phyloP scores from a whole-genome alignment of 2,888 invertebrate genomes.

The Endotricha flammealis region DNA sequence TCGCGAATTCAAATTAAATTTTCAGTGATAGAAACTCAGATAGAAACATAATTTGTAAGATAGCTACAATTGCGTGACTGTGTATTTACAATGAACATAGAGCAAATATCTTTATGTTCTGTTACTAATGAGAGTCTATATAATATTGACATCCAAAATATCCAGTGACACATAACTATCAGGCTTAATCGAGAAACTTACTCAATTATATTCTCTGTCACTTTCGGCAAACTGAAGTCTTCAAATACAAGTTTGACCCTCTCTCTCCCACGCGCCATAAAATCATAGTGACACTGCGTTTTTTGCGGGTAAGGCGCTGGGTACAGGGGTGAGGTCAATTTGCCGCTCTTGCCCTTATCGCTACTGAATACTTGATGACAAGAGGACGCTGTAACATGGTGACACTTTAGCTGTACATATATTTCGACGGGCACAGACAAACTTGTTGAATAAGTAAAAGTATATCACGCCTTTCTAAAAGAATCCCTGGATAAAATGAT shows the following conservation, averaged over 20 bases:
- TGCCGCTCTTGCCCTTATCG: constrained; percentile 88
- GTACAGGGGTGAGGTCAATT: constrained; percentile 89
- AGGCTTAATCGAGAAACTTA: no score
- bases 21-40: neutral
- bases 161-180: no score
- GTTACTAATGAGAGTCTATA: no score
- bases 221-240: constrained; percentile 87
- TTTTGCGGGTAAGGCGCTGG: constrained; percentile 87
- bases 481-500: no score
- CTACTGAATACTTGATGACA: constrained; percentile 88
- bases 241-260: constrained; percentile 89
- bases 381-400: constrained; percentile 80
- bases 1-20: neutral
- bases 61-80: no score
- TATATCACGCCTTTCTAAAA: no score
- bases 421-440: no score
- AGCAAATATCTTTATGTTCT: no score
- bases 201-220: constrained; percentile 80
- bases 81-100: no score
- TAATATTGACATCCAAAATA: no score
- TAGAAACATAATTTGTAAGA: neutral
- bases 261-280: constrained; percentile 90
- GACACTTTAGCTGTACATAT: no score
- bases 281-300: constrained; percentile 92
- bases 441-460: no score